Conservation (phyloP, 2,888 invertebrate species). For the Trissonchulus latispiculum region DNA sequence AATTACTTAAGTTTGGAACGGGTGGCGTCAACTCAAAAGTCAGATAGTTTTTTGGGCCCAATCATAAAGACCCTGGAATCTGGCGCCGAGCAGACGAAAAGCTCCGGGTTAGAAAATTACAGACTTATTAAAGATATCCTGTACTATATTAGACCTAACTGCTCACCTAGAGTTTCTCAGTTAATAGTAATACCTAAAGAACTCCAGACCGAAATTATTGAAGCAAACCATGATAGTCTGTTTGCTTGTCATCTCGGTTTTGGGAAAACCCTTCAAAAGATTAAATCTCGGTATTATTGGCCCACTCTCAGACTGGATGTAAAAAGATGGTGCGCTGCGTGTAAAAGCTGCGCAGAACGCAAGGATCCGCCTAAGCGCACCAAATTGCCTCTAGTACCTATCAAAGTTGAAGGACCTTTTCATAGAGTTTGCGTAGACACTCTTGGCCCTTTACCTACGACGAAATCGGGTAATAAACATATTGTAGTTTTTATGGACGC, state of each 20-base stretch:
- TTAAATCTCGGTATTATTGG: background rate
- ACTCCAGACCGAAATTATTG: background rate
- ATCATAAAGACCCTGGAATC: no score
- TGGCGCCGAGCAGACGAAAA: no score
- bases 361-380: background rate
- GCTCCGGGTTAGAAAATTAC: no score
- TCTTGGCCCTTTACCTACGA: background rate
- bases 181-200: background rate
- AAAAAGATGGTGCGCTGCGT: background rate
- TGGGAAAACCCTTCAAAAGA: background rate
- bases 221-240: background rate
- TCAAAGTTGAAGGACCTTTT: background rate
- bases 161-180: no score
- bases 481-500: conserved; percentile 8
- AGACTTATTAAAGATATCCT: no score
- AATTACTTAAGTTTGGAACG: no score
- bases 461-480: background rate
- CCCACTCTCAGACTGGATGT: background rate
- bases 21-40: no score
- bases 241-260: background rate
- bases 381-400: background rate
- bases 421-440: background rate
- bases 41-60: no score
- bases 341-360: background rate
- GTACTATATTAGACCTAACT: no score